These are phyloP conservation scores for Hafferia zeledoni DNA, from an alignment of 2,797 vertebrate genomes.

Conservation along the genomic window DNA sequence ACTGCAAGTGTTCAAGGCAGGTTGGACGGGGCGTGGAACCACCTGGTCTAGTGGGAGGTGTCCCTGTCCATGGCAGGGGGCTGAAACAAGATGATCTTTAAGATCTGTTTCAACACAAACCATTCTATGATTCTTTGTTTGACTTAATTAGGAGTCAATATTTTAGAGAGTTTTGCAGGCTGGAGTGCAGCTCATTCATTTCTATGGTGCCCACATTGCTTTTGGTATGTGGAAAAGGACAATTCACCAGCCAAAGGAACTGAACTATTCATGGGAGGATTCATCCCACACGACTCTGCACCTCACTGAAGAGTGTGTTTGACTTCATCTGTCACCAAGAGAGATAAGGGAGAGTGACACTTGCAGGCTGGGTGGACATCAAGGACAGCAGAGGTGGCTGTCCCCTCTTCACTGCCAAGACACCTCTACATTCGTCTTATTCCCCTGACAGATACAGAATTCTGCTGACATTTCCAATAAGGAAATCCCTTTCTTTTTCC, in stretches of 20 bases:
- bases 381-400: background rate
- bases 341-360: background rate
- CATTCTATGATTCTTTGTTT: background rate
- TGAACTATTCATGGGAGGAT: background rate
- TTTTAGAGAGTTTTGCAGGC: background rate
- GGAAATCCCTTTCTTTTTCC: background rate
- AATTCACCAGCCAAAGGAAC: background rate
- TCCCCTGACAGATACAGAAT: background rate
- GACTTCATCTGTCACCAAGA: background rate
- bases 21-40: accelerated
- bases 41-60: background rate
- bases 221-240: background rate
- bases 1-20: background rate
- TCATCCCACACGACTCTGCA: background rate
- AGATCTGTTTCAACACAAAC: background rate
- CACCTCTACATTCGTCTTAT: background rate
- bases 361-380: background rate
- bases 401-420: background rate
- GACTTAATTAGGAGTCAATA: background rate
- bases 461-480: background rate
- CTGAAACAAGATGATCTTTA: background rate
- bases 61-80: background rate
- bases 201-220: background rate
- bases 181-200: background rate
- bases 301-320: background rate